phyloP scores from a whole-genome alignment of 2,888 invertebrate genomes.

The Adineta ricciae region DNA sequence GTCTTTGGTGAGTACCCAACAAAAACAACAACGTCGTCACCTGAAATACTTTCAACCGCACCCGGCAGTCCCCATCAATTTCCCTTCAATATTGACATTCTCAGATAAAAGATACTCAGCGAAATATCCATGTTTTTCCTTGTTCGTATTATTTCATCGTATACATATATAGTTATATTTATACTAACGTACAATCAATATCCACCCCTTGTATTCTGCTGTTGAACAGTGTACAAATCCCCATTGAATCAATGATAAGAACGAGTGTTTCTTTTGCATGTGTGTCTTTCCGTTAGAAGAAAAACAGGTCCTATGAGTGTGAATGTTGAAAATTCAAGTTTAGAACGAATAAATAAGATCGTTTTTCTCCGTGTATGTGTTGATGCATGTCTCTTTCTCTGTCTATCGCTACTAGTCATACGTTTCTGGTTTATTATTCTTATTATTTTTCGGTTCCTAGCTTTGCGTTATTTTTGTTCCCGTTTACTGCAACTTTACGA shows the following conservation, averaged over 20 bases:
- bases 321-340: background rate
- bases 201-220: background rate
- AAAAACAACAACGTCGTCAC: background rate
- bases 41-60: background rate
- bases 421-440: background rate
- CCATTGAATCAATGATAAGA: too few relatives aligned
- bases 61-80: background rate
- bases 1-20: slow-evolving; percentile 9
- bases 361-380: background rate
- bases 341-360: background rate
- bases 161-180: background rate
- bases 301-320: background rate
- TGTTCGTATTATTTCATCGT: background rate
- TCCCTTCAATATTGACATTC: background rate
- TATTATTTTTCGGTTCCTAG: background rate
- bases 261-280: background rate
- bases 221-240: background rate
- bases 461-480: background rate
- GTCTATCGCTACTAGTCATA: background rate
- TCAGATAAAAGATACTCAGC: background rate
- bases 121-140: background rate
- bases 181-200: background rate
- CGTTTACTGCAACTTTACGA: background rate
- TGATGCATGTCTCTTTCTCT: background rate
- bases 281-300: background rate